Base-by-base conservation (phyloP, 30 jellyfish, hydroid and myxozoan species). In the Pseudorhiza aurosa region DNA sequence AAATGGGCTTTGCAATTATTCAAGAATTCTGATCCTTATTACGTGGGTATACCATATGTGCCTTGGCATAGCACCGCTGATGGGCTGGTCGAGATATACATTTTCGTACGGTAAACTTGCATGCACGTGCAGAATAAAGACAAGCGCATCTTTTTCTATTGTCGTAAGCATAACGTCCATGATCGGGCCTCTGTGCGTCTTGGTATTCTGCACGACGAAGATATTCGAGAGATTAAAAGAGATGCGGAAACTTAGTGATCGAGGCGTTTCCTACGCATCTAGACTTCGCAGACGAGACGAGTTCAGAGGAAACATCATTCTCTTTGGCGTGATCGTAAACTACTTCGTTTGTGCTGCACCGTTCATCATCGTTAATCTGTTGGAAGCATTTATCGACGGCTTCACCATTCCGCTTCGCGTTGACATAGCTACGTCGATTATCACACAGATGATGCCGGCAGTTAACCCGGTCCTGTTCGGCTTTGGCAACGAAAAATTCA, bases 401-500 rank as follows among this genome's bases (percentile, higher is more conserved):
- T 64, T 64, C 19, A 42, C n/a, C 17, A 64, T 64, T 0, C 58
- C 77, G 10, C 18, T 64, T 2, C 77, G 77, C 8, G 58, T 33
- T 4, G 77, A 64, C 19, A 33, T 33, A 4, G 77, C 77, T 11
- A 64, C 77, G 22, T 39, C 77, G 11, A 33, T 64, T 0, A 31
- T 64, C 53, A 35, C 77, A 1, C 77, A 64, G 77, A n/a, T 64
- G 36, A 64, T 64, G 77, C 77, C 77, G 8, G 77, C 40, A 12
- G 35, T 64, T 8, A 64, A 64, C 24, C 77, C 77, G 4, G 37
- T 64, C 58, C 32, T 64, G 17, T 64, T 64, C 24, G 77, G 77
- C 5, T 64, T 64, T n/a, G 77, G 77, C 19, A 64, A 64, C 33
- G 77, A 64, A 36, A 64, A 42, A 17, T 64, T 64, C 53, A 39